phyloP scores from a whole-genome alignment of 1,140 invertebrate genomes.

The Dysdera silvatica region DNA sequence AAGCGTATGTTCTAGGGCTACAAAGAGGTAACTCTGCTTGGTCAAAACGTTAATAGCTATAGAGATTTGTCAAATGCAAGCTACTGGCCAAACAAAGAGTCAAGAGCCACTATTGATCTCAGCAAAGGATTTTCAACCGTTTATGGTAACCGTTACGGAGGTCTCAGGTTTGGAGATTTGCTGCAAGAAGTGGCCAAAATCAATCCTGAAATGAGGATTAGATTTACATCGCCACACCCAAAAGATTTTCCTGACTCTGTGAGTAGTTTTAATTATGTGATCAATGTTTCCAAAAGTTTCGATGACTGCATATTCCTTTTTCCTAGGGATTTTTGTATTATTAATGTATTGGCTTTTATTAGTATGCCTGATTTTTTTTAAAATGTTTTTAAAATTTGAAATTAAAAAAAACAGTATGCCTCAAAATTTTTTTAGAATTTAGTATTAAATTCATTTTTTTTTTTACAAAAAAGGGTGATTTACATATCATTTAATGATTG shows the following conservation, averaged over 20 bases:
- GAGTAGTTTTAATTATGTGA: no score
- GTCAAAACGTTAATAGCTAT: constrained; percentile 98
- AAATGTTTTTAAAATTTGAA: not conserved
- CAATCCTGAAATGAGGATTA: constrained; percentile 81
- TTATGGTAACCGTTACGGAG: constrained; percentile 80
- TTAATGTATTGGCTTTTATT: no score
- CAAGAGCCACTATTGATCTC: constrained; percentile 34
- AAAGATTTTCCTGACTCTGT: constrained; percentile 97
- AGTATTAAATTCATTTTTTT: not conserved
- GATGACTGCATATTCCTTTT: no score
- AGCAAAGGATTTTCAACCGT: constrained; percentile 83
- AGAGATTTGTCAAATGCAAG: constrained; percentile 57
- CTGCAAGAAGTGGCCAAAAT: constrained; percentile 73
- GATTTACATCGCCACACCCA: constrained; percentile 95
- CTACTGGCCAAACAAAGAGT: constrained; percentile 30
- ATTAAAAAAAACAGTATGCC: not conserved
- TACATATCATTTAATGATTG: no score
- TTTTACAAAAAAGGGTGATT: no score
- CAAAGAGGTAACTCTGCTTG: constrained; percentile 77
- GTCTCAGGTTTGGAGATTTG: constrained; percentile 74
- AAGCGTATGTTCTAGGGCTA: constrained; percentile 61
- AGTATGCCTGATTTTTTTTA: no score
- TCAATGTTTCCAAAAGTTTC: no score
- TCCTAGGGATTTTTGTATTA: no score
- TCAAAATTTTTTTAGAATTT: not conserved